Conservation (phyloP, 92 coral and sea anemone species). For the Phenganax subtilis region DNA sequence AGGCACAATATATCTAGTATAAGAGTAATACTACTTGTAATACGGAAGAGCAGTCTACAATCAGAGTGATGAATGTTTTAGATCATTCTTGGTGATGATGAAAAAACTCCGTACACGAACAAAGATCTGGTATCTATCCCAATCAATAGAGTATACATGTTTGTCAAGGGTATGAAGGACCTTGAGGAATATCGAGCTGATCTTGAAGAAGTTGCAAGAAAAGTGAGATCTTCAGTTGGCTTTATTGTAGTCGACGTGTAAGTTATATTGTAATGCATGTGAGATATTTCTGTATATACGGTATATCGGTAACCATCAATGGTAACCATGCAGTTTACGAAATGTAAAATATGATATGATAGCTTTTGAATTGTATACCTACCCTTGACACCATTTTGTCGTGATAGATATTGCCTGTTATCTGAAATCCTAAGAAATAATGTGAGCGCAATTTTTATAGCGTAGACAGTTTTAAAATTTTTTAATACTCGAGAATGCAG, state of each 20-base stretch:
- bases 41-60: not conserved
- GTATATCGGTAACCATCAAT: not conserved
- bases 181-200: conserved; percentile 28
- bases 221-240: conserved; percentile 55
- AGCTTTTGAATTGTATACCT: no score
- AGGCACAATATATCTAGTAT: no score
- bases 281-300: not conserved
- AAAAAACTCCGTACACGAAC: conserved; percentile 23
- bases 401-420: not conserved
- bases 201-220: conserved; percentile 43
- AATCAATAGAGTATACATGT: conserved; percentile 54
- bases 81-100: conserved; percentile 34
- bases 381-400: not conserved
- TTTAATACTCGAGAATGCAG: no score
- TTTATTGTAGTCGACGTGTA: conserved; percentile 67
- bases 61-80: not conserved
- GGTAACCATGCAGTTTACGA: not conserved
- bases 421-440: no score
- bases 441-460: no score
- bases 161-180: conserved; percentile 42
- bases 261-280: conserved; percentile 10
- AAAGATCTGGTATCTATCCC: conserved; percentile 25
- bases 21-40: not conserved
- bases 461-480: no score
- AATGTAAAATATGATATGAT: not conserved